phyloP scores from a whole-genome alignment of 2,797 vertebrate species.

The Heteromormyrus szaboi region DNA sequence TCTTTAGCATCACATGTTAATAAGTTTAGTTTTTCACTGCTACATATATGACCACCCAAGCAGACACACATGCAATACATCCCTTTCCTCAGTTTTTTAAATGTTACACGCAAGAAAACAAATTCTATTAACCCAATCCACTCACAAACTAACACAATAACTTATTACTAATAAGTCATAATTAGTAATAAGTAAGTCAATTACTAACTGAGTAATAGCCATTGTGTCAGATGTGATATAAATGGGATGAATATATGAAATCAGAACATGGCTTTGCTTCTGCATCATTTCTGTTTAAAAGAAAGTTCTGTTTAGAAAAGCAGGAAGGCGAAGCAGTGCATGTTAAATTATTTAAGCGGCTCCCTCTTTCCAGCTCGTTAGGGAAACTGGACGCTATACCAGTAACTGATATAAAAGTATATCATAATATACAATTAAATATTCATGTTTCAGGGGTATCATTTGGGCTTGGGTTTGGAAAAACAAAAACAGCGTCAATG shows the following conservation, averaged over 20 bases:
- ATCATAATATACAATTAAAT: not conserved
- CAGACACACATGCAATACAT: not conserved
- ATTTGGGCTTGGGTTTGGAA: not conserved
- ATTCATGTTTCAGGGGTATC: not conserved
- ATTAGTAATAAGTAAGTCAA: not conserved
- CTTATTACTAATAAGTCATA: not conserved
- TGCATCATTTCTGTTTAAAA: not conserved
- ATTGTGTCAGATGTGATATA: not conserved
- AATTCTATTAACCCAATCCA: not conserved
- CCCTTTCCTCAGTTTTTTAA: not conserved
- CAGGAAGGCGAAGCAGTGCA: not conserved
- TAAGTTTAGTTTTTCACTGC: conserved; percentile 6
- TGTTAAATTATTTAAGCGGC: not conserved
- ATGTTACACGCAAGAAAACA: conserved; percentile 2
- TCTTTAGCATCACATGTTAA: not conserved
- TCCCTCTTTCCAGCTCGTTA: not conserved
- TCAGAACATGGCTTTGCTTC: not conserved
- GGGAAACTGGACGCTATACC: not conserved
- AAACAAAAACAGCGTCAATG: conserved; percentile 3
- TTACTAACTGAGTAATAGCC: not conserved
- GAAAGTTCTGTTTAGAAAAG: not conserved
- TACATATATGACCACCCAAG: conserved; percentile 17
- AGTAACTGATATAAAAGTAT: not conserved
- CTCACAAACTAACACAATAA: not conserved
- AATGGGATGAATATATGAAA: not conserved